These are phyloP conservation scores for Cavia porcellus DNA, from an alignment of 2,113 vertebrate genomes.

Conservation along the genomic window DNA sequence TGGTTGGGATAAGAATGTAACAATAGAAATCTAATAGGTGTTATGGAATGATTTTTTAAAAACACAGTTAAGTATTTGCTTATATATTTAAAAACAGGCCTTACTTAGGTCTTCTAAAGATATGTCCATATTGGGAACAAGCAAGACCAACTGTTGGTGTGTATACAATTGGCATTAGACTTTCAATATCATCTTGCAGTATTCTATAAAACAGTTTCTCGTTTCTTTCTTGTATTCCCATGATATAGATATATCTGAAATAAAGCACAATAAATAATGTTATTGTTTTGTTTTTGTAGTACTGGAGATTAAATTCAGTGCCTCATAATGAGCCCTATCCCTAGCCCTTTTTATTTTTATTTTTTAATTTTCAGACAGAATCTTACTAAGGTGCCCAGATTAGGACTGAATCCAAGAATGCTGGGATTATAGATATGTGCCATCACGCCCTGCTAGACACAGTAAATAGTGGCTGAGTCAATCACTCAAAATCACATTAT, in stretches of 20 bases:
- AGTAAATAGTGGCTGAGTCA: neutral
- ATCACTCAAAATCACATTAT: neutral
- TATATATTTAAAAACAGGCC: neutral
- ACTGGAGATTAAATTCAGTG: neutral
- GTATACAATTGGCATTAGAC: conserved; percentile 97
- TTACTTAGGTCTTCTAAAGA: conserved; percentile 99
- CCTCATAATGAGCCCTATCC: neutral
- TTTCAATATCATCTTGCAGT: conserved; percentile 96
- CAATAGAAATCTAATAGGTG: conserved; percentile 27
- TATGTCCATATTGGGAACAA: conserved; percentile 98
- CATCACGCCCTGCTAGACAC: neutral
- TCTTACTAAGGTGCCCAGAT: neutral
- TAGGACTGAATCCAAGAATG: neutral
- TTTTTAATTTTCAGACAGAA: neutral
- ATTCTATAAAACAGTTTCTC: conserved; percentile 97
- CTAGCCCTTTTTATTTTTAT: neutral
- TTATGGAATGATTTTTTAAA: neutral
- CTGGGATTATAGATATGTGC: neutral
- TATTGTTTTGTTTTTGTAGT: neutral
- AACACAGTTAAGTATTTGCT: neutral
- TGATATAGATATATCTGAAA: conserved; percentile 96
- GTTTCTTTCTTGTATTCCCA: conserved; percentile 99
- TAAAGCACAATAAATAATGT: neutral
- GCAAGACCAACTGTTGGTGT: conserved; percentile 98
- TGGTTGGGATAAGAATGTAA: neutral